phyloP scores from a whole-genome alignment of 2,113 vertebrate genomes.

The Clarias magur region DNA sequence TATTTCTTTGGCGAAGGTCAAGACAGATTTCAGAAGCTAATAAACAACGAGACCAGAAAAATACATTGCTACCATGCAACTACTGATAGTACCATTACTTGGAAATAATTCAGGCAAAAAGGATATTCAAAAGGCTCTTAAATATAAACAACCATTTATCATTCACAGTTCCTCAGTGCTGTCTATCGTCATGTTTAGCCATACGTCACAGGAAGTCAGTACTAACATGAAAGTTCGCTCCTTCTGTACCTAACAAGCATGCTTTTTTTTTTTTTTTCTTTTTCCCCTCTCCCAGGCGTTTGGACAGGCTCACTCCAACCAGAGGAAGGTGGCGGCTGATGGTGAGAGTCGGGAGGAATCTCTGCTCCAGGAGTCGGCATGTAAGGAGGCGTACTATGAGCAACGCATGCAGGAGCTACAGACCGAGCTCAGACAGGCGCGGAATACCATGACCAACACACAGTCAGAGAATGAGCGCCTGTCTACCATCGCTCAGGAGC shows the following conservation, averaged over 20 bases:
- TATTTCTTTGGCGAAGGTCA: too few species aligned
- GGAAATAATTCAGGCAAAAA: background rate
- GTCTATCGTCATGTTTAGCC: background rate
- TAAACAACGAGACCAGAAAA: too few species aligned
- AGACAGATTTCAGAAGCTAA: too few species aligned
- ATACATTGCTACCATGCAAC: too few species aligned
- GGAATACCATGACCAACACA: constrained; percentile 80
- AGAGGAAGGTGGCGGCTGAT: constrained; percentile 95
- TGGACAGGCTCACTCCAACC: constrained; percentile 92
- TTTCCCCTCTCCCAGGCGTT: constrained; percentile 78
- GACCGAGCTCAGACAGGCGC: constrained; percentile 88
- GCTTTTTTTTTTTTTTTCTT: background rate
- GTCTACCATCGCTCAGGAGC: constrained; percentile 83
- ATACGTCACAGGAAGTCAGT: background rate
- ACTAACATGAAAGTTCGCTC: background rate
- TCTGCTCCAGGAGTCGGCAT: constrained; percentile 93
- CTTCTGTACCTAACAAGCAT: background rate
- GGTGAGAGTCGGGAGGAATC: constrained; percentile 97
- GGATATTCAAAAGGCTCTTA: background rate
- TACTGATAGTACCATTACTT: too few species aligned
- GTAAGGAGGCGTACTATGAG: constrained; percentile 94
- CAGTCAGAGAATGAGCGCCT: constrained; percentile 92
- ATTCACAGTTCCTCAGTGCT: background rate
- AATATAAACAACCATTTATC: background rate
- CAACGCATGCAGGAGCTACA: constrained; percentile 93